Percentiles rank a stretch among this genome's conserved stretches.
Conservation (phyloP, 92 coral and sea anemone species). For the Umimayanthus chanpuru region DNA sequence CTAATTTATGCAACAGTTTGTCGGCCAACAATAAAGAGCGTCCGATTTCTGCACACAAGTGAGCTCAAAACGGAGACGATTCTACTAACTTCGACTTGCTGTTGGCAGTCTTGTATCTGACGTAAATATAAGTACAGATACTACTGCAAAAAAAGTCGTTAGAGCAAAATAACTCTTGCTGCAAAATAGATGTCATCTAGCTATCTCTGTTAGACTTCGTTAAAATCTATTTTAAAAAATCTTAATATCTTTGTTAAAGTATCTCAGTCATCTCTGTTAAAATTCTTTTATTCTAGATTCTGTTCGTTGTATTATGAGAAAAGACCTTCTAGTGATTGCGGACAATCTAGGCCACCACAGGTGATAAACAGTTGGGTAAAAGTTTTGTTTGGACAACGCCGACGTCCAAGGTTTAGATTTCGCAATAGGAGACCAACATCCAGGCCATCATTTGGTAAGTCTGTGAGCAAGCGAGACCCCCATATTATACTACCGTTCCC, state of each 20-base stretch:
- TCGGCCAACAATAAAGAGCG: background rate
- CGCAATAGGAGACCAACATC: background rate
- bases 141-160: too few relatives aligned
- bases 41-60: too few relatives aligned
- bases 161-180: too few relatives aligned
- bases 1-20: too few relatives aligned
- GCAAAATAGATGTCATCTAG: background rate
- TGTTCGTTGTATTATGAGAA: conserved; percentile 57
- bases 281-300: conserved; percentile 9
- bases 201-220: conserved; percentile 42
- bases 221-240: too few relatives aligned
- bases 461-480: too few relatives aligned
- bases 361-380: background rate
- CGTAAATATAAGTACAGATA: too few relatives aligned
- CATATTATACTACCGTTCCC: too few relatives aligned
- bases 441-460: background rate
- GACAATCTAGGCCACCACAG: background rate
- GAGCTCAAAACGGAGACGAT: too few relatives aligned
- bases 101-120: background rate
- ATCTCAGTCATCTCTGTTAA: too few relatives aligned
- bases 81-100: background rate
- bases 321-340: conserved; percentile 56
- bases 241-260: too few relatives aligned
- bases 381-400: background rate
- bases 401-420: background rate